Evolutionary conservation across 2,113 vertebrate species (phyloP), one percentile per base, ranked within the genome.

Genomic region (Ictalurus punctatus): DNA sequence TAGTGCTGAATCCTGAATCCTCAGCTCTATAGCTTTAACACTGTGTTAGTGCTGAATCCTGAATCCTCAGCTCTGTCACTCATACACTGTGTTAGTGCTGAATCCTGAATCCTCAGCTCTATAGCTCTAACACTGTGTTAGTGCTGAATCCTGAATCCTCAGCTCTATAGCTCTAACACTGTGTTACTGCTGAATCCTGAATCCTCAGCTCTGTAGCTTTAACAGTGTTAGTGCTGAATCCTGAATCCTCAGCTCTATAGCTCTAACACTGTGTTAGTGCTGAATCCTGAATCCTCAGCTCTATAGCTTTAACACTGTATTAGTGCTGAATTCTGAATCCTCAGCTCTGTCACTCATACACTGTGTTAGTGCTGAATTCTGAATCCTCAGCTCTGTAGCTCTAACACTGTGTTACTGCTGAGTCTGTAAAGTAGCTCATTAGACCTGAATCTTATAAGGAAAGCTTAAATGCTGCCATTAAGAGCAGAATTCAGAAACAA

Each of bases 401-500:
- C 37, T 40, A 71, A 67, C 16, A 40, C 34, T 3, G 76, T 52
- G 1, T 40, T 44, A 9, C 8, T 76, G 37, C 73, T 44, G 21
- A 76, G 23, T 17, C 69, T 76, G 27, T 34, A 54, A 27, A 71
- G 59, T 23, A 81, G 19, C 76, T 81, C 78, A 81, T 87, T 87
- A 82, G 30, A 48, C 8, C 54, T 48, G 25, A 78, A 44, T n/a
- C 25, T 67, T 80, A 48, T 7, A 65, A n/a, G 12, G n/a, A 67
- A 37, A 23, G 30, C n/a, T 80, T 67, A n/a, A 61, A 80, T 52
- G 61, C 40, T 67, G 27, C 54, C 74, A 65, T 79, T 87, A 48
- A 61, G 54, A 73, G 69, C 44, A 37, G 44, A 84, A 54, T 58
- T 86, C 84, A 74, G 69, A 76, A 61, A 78, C 85, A 27, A 61